Evolutionary conservation across 2,888 invertebrate species (phyloP), one percentile per base, ranked within the genome.

Genomic region (Cryptops parisi): DNA sequence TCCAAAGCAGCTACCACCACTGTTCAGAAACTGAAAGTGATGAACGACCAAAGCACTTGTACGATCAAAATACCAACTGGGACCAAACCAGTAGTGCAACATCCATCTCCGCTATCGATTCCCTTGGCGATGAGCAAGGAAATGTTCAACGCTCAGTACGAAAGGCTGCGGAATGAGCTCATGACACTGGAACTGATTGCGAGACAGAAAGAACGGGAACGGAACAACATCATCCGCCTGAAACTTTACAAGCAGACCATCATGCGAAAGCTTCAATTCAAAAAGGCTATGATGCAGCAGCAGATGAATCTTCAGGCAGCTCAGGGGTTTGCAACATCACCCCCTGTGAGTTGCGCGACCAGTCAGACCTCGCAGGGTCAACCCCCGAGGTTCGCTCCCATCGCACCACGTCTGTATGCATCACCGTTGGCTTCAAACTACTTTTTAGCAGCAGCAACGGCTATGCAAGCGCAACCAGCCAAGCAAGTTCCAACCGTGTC

Each of bases 221-320:
- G 86, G 83, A 86, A 88, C 66, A 81, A 83, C 55, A 80, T 89
- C 52, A 67, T 88, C 15, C 81, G 84, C 63, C 71, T 86, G 59
- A 84, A 84, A 65, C 86, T 86, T 66, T 76, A 87, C 2, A 88
- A 89, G 70, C 85, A 88, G 64, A 87, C 88, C 64, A 77, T 86
- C 22, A 71, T 83, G 54, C 74, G 86, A 55, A 76, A 78, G 60
- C 78, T 80, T 62, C 81, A 82, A 61, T 74, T 82, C 2, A 25
- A 33, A 15, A 33, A 33, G 15, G 33, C 33, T 33, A 9, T 33
- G 15, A 9, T 33, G 33, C 33, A 33, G 33, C 33, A 33, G 9
- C 33, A 33, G 15, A n/a, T n/a, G n/a, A n/a, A n/a, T n/a, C n/a
- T n/a, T n/a, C 33, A 33, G 15, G 15, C 6, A 33, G 9, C 6